A percentile compares a stretch with the other conserved stretches of the same genome.
Conservation (phyloP, 2,888 invertebrate genomes). For the Hypselothyrea guttata region DNA sequence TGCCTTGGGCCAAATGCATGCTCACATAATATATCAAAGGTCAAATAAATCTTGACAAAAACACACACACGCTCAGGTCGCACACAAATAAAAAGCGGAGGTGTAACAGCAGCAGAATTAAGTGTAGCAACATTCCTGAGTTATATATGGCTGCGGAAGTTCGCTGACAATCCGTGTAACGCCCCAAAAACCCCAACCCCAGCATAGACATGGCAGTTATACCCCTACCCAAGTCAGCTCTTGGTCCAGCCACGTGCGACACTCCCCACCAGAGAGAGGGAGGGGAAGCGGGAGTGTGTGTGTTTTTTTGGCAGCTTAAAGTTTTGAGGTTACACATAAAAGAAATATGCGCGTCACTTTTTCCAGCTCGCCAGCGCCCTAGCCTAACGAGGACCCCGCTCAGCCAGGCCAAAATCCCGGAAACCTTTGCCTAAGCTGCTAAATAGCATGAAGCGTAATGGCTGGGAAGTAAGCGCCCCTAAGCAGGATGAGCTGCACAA, state of each 20-base stretch:
- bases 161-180: conserved; percentile 55
- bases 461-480: conserved; percentile 67
- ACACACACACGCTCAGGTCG: conserved; percentile 7
- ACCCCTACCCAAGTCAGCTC: not conserved
- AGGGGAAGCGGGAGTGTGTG: conserved; percentile 18
- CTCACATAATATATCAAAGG: conserved; percentile 75
- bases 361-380: conserved; percentile 29
- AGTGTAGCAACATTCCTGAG: conserved; percentile 33
- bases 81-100: conserved; percentile 10
- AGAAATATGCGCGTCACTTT: conserved; percentile 57
- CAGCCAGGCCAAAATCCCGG: no score
- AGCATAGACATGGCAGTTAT: not conserved
- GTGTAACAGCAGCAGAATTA: conserved; percentile 38
- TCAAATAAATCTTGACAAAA: conserved; percentile 74
- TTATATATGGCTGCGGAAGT: conserved; percentile 61
- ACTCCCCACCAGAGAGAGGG: conserved; percentile 10
- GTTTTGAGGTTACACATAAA: conserved; percentile 69
- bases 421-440: conserved; percentile 55
- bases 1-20: conserved; percentile 63
- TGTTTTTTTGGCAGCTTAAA: conserved; percentile 54
- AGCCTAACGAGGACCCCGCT: conserved; percentile 51
- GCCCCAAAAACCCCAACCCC: conserved; percentile 24
- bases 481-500: conserved; percentile 74
- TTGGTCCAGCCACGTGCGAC: conserved; percentile 38
- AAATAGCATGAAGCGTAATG: conserved; percentile 68